These are phyloP conservation scores for Artibeus jamaicensis DNA, from an alignment of 2,797 vertebrate species.

Conservation along the genomic window DNA sequence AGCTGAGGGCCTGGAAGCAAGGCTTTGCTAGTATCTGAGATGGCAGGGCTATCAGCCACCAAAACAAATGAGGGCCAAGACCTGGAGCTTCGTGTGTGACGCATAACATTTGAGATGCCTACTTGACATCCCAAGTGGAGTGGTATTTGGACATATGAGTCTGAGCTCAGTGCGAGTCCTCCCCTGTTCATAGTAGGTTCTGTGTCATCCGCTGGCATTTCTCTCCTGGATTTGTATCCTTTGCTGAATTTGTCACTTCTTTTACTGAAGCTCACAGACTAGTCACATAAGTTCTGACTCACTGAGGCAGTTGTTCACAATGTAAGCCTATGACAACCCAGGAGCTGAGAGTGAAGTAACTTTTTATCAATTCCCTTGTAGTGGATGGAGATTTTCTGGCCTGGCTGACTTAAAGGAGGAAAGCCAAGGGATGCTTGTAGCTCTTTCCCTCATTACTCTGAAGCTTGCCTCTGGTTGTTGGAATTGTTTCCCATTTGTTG, in stretches of 20 bases:
- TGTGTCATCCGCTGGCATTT: conserved; percentile 25
- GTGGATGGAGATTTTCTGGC: background rate
- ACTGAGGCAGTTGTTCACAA: background rate
- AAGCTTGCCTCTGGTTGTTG: background rate
- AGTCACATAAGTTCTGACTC: conserved; percentile 18
- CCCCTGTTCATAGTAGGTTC: background rate
- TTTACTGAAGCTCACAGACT: background rate
- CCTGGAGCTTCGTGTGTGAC: background rate
- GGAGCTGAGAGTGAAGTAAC: background rate
- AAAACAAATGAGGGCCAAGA: background rate
- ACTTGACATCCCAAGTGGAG: background rate
- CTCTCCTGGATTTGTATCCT: conserved; percentile 22
- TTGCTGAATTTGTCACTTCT: conserved; percentile 19
- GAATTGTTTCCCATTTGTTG: background rate
- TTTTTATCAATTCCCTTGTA: background rate
- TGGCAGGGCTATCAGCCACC: background rate
- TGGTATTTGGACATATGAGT: background rate
- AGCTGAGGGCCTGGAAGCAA: background rate
- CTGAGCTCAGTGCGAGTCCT: background rate
- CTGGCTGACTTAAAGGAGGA: background rate
- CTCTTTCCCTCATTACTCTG: background rate
- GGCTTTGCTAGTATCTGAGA: background rate
- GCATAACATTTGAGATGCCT: background rate
- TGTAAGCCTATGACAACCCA: background rate
- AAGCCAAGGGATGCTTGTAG: background rate